A percentile compares a stretch with the other conserved stretches of the same genome.
These are phyloP conservation scores for Myiothlypis coronata DNA, from an alignment of 2,797 vertebrate genomes.

Conservation along the genomic window DNA sequence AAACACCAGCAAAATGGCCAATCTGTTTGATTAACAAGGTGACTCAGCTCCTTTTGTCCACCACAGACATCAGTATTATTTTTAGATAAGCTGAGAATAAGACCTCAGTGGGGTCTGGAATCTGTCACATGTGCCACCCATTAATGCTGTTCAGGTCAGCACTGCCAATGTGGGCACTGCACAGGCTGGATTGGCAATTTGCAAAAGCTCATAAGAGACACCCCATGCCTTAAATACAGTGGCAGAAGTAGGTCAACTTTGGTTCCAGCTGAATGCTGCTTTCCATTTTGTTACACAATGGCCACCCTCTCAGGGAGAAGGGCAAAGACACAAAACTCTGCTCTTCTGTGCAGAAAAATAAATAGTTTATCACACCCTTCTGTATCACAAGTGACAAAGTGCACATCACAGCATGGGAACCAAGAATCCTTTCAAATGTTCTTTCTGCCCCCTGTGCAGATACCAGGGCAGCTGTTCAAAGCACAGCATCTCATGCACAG, in stretches of 20 bases:
- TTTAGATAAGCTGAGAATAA: neutral
- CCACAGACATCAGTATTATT: neutral
- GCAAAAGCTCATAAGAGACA: neutral
- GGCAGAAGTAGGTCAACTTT: neutral
- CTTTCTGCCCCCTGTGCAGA: neutral
- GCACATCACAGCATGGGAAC: accelerated
- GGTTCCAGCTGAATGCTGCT: neutral
- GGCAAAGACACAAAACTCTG: neutral
- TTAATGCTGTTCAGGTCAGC: neutral
- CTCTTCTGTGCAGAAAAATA: neutral
- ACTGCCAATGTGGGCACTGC: accelerated
- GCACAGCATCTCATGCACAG: neutral
- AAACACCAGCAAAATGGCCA: neutral
- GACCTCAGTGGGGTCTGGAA: neutral
- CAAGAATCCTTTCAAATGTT: neutral
- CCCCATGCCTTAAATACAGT: neutral
- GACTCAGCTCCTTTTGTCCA: neutral
- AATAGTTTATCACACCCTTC: neutral
- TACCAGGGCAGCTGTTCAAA: neutral
- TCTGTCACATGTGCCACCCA: no score
- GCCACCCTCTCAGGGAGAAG: neutral
- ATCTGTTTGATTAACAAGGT: neutral
- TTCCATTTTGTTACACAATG: neutral
- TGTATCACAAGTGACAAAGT: neutral
- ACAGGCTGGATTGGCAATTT: accelerated